Evolutionary conservation across 1,140 invertebrate species (phyloP), one percentile per base, ranked within the genome.

Genomic region (Stegodyphus dumicola): DNA sequence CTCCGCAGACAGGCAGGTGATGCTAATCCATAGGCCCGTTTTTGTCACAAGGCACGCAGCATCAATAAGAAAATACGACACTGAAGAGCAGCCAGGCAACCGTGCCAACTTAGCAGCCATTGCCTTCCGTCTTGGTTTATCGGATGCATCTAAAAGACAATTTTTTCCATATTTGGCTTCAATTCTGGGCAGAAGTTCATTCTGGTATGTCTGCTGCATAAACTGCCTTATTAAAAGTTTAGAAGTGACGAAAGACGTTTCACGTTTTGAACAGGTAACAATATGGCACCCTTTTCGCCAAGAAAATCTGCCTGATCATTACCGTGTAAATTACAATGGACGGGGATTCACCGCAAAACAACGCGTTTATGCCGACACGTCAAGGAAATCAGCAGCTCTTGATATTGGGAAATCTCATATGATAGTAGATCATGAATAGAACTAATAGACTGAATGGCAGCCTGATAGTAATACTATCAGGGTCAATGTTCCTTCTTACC

Each of bases 301-400:
- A 67, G 65, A 67, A 67, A 67, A 67, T 67, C 17, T 67, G 65
- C 1, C n/a, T 67, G 65, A 67, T 67, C 65, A 66, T 66, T 17
- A 6, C 65, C 65, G n/a, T 66, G 5, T 67, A 67, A n/a, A 18
- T 67, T 18, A 17, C 17, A 67, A 67, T 67, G 17, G 15, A 6
- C 18, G 49, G 69, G 6, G n/a, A 71, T 71, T 49, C 69, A 71
- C 6, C 5, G 69, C 33, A 9, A 49, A 49, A 71, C 49, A 49
- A 71, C 18, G 6, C 69, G 69, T 51, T 48, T 71, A 48, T 48
- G 69, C 18, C n/a, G 48, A 51, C 3, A 51, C 49, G 7, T 71
- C 69, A 71, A 71, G 9, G n/a, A 71, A 49, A 49, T 71, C 48
- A 71, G n/a, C 33, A 71, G 18, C n/a, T 71, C 18, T 51, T 71